Conservation (phyloP, 2,797 vertebrate genomes). For the Neostethus bicornis region DNA sequence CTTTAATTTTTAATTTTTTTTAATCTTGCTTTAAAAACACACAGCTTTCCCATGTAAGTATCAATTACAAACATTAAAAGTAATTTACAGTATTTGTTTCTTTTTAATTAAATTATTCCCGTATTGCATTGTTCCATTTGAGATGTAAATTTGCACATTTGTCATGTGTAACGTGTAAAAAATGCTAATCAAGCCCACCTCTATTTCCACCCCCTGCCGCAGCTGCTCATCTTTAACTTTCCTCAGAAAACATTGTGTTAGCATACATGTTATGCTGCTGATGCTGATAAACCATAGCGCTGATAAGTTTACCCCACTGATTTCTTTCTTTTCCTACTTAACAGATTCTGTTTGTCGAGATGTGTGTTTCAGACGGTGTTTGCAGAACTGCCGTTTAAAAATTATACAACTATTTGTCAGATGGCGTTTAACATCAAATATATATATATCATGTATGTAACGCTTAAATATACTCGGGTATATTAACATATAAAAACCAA, state of each 20-base stretch:
- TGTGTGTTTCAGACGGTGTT: not conserved
- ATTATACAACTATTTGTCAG: not conserved
- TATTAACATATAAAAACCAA: not conserved
- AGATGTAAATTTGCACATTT: not conserved
- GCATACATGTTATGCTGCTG: not conserved
- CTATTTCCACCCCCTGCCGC: not conserved
- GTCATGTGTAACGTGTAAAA: not conserved
- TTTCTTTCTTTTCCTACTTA: not conserved
- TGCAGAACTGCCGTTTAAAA: not conserved
- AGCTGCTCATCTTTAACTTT: not conserved
- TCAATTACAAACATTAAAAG: not conserved
- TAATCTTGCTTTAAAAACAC: conserved; percentile 1
- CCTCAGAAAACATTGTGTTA: not conserved
- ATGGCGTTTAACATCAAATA: not conserved
- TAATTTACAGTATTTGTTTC: not conserved
- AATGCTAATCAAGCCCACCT: not conserved
- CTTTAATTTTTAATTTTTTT: conserved; percentile 14
- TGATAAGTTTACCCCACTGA: not conserved
- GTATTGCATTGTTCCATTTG: not conserved
- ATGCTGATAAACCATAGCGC: not conserved
- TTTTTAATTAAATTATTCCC: not conserved
- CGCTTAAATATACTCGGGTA: not conserved
- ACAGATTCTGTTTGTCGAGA: not conserved
- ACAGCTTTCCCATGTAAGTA: not conserved
- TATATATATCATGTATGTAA: not conserved